These are phyloP conservation scores for Takifugu bimaculatus DNA, from an alignment of 2,113 vertebrate species.

Conservation along the genomic window DNA sequence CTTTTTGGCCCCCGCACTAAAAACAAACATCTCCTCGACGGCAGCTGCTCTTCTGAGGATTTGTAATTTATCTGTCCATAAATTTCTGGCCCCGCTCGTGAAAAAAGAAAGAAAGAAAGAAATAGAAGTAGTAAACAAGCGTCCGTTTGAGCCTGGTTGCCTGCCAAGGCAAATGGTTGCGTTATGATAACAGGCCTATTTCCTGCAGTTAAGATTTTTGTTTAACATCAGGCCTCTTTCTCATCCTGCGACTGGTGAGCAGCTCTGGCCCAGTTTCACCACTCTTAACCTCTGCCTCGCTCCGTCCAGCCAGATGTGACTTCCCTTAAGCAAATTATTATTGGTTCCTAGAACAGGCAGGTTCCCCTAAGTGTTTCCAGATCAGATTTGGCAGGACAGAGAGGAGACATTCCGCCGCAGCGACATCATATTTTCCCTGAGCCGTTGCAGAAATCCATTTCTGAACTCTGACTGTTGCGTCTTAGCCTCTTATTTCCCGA, in stretches of 20 bases:
- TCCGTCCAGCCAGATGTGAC: conserved; percentile 86
- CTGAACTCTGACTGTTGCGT: conserved; percentile 55
- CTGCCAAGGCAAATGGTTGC: conserved; percentile 88
- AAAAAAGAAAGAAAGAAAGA: conserved; percentile 38
- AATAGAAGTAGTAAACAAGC: conserved; percentile 79
- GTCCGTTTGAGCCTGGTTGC: conserved; percentile 78
- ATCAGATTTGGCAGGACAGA: conserved; percentile 74
- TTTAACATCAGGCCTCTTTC: conserved; percentile 83
- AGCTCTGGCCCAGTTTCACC: conserved; percentile 67
- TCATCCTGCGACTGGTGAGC: conserved; percentile 78
- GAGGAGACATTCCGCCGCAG: conserved; percentile 83
- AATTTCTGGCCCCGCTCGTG: conserved; percentile 69
- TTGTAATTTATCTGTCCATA: conserved; percentile 63
- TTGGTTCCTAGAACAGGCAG: conserved; percentile 83
- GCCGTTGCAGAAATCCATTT: conserved; percentile 61
- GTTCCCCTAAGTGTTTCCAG: conserved; percentile 93
- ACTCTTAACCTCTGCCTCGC: conserved; percentile 86
- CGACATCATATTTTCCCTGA: conserved; percentile 86
- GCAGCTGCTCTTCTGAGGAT: conserved; percentile 45
- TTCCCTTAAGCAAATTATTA: conserved; percentile 92
- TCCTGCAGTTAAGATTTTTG: conserved; percentile 91
- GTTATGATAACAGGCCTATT: conserved; percentile 87
- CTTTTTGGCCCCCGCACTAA: conserved; percentile 59
- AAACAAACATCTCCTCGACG: conserved; percentile 64
- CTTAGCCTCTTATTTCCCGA: conserved; percentile 35